phyloP scores from a whole-genome alignment of 2,113 vertebrate species.

The Numenius arquata region DNA sequence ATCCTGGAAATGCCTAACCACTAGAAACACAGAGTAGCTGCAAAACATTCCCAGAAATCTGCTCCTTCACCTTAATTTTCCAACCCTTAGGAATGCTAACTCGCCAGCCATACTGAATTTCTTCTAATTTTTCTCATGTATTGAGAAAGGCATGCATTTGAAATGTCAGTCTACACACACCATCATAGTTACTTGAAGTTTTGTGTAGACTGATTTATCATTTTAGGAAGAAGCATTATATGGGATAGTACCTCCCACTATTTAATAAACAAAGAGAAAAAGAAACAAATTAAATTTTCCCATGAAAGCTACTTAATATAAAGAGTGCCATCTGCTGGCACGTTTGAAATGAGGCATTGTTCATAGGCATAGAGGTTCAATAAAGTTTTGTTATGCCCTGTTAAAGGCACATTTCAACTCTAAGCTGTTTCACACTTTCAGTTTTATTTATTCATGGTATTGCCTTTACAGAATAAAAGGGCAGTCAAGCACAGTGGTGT shows the following conservation, averaged over 20 bases:
- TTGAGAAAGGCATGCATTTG: background rate
- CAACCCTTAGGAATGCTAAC: background rate
- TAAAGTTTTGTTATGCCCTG: slow-evolving; percentile 29
- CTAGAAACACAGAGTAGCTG: background rate
- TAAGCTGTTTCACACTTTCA: slow-evolving; percentile 9
- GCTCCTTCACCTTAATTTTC: background rate
- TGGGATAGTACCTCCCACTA: background rate
- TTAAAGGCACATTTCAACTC: background rate
- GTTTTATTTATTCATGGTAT: slow-evolving; percentile 49
- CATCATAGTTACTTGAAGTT: background rate
- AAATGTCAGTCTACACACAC: background rate
- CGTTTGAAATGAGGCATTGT: background rate
- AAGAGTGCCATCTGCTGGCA: slow-evolving; percentile 67
- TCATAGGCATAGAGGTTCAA: background rate
- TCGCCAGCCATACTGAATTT: background rate
- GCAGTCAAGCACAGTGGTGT: slow-evolving; percentile 29
- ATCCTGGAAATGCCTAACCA: background rate
- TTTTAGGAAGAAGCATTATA: background rate
- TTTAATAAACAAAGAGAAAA: background rate
- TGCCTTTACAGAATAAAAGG: slow-evolving; percentile 14
- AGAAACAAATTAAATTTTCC: background rate
- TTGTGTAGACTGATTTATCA: background rate
- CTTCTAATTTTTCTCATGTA: background rate
- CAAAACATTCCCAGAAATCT: background rate
- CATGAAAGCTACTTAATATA: slow-evolving; percentile 44